Base-by-base conservation (phyloP, 2,113 vertebrate genomes). In the Equus quagga region DNA sequence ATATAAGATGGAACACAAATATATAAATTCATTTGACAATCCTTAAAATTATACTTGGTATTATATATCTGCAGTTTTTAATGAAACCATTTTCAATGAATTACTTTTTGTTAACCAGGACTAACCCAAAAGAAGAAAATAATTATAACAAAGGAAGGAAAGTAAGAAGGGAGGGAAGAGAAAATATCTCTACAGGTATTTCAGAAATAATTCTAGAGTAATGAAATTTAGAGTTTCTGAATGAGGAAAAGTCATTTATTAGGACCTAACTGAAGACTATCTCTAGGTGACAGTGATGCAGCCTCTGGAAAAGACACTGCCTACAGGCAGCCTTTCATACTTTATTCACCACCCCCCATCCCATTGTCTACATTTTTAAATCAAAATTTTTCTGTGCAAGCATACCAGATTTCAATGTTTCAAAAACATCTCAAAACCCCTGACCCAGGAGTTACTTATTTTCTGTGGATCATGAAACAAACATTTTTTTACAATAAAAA, bases 61-160 rank as follows among this genome's bases (percentile, higher is more conserved):
- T 88, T 93, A 91, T 3, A 72, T 60, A 19, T 15, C 58, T 83
- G 5, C 7, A 58, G 62, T 79, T 78, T 87, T 90, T 78, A 78
- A 54, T 70, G 26, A 46, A 83, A 83, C 19, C 23, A 67, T 72
- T 78, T 96, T 91, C 36, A 95, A 49, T 31, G 76, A 89, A 70
- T 58, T 82, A 64, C 24, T 83, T 93, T 96, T 60, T 73, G 28
- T 82, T 91, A 94, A 78, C 33, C 11, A 93, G 75, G 49, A 87
- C 56, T 87, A 58, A 69, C 46, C 56, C 73, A 65, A 96, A 96
- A 90, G n/a, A 65, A 82, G 69, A 95, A 95, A 91, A 76, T 82
- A 76, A 89, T 94, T 41, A 73, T 73, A 73, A 11, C 26, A 73
- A 94, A 96, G 41, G 15, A 56, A 58, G 11, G 31, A 14, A 84